Evolutionary conservation across 1,140 invertebrate genomes (phyloP).

Genomic region (Papilio aristodemus): DNA sequence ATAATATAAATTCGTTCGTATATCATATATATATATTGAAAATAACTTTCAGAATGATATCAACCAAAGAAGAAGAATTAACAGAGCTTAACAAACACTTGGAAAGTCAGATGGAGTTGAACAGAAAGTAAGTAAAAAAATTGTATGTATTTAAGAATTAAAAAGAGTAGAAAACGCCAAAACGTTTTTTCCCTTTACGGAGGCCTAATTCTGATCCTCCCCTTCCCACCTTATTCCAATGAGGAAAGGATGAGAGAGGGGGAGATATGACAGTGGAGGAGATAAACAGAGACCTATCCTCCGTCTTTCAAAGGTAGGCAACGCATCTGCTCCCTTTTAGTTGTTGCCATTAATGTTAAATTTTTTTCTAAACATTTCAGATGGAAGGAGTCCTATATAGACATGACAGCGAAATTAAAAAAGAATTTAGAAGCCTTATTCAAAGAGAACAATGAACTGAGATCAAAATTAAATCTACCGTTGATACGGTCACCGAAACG

Average conservation of each 20-base stretch:
- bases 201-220: too few relatives aligned
- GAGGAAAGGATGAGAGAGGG: too few relatives aligned
- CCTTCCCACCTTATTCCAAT: too few relatives aligned
- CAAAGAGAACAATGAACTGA: constrained; percentile 80
- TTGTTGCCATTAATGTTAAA: not conserved
- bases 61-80: constrained; percentile 68
- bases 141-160: not conserved
- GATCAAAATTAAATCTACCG: constrained; percentile 75
- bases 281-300: too few relatives aligned
- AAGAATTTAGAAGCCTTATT: constrained; percentile 80
- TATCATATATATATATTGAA: too few relatives aligned
- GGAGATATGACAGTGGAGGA: too few relatives aligned
- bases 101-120: constrained; percentile 72
- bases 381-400: constrained; percentile 84
- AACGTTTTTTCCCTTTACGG: too few relatives aligned
- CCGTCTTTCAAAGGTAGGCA: too few relatives aligned
- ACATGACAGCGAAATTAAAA: constrained; percentile 83
- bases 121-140: constrained; percentile 63
- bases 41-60: constrained; percentile 57
- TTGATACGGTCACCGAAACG: constrained; percentile 59
- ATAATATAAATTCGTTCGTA: too few relatives aligned
- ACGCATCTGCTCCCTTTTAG: too few relatives aligned
- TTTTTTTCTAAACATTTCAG: constrained; percentile 64
- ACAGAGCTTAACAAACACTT: constrained; percentile 72
- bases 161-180: too few relatives aligned